A percentile compares a stretch with the other conserved stretches of the same genome.
These are phyloP conservation scores for Sabatieria punctata DNA, from an alignment of 2,888 invertebrate species.

Conservation along the genomic window DNA sequence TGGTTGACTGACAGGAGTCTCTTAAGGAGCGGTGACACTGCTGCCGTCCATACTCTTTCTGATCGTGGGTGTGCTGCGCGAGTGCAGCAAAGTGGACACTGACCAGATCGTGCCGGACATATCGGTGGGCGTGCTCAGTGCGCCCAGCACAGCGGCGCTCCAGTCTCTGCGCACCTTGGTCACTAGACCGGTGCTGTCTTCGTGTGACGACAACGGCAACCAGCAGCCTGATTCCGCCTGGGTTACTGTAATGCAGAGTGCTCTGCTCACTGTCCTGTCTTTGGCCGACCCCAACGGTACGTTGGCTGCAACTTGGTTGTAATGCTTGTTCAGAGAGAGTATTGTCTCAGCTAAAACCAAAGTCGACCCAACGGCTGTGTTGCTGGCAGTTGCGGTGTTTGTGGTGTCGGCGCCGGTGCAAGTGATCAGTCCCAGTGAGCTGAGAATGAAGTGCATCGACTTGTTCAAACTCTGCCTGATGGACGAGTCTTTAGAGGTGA, in stretches of 20 bases:
- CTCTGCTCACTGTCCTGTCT: slow-evolving; percentile 72
- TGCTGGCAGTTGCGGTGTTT: slow-evolving; percentile 72
- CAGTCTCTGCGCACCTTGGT: slow-evolving; percentile 38
- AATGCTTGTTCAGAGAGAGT: neutral
- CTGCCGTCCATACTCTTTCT: slow-evolving; percentile 81
- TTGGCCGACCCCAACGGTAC: slow-evolving; percentile 41
- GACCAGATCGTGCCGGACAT: slow-evolving; percentile 48
- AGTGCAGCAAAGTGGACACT: slow-evolving; percentile 44
- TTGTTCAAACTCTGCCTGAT: slow-evolving; percentile 12
- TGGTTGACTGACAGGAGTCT: too few species aligned
- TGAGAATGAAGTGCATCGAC: slow-evolving; percentile 67
- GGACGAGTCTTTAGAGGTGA: neutral
- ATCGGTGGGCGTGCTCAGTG: slow-evolving; percentile 43
- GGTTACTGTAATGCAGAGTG: slow-evolving; percentile 64
- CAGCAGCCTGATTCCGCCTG: slow-evolving; percentile 42
- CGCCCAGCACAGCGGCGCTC: slow-evolving; percentile 44
- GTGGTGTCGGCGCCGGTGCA: slow-evolving; percentile 59
- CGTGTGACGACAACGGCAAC: neutral
- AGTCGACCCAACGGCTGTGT: slow-evolving; percentile 60
- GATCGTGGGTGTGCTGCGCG: slow-evolving; percentile 68
- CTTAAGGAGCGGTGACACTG: slow-evolving; percentile 58
- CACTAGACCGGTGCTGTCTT: neutral
- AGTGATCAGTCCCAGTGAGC: slow-evolving; percentile 56
- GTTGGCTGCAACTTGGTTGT: too few species aligned
- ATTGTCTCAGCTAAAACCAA: slow-evolving; percentile 16